Evolutionary conservation across 1,140 invertebrate species (phyloP), one percentile per base, ranked within the genome.

Genomic region (Scaptomyza graminum): DNA sequence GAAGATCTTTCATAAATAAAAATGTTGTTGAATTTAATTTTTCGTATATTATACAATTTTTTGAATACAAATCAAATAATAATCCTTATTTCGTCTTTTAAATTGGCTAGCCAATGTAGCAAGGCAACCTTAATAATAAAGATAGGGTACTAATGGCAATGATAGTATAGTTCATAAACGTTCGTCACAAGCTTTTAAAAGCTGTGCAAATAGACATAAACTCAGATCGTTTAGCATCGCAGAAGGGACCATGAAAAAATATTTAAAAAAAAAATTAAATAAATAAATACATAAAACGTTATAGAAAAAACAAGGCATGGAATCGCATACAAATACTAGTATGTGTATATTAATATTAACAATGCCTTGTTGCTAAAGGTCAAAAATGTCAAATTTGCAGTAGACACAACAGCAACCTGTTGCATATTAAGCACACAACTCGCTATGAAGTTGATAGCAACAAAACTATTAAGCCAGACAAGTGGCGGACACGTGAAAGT

Each of bases 151-250:
- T 47, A 3, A n/a, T 16, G n/a, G 28, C 9, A 43, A 13, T 18
- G 41, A 47, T 16, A 22, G 49, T 31, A 25, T n/a, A 28, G 5
- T 31, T 44, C 5, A 28, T 9, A 54, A 61, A n/a, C 11, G 16
- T n/a, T 15, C 12, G 8, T 13, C 28, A 47, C 13, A 49, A 28
- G 28, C 5, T 15, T 1, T 8, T 13, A 28, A 31, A 62, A 71
- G 54, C 37, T 71, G 68, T 22, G 22, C 54, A 65, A 71, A 71
- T 65, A 65, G 7, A 39, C 13, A 2, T 44, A 54, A 67, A 47
- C 22, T 37, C 37, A 61, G 39, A 7, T 9, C 18, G 41, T 37
- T 15, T 34, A 34, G 15, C 31, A 16, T 12, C 2, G 11, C 11
- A 25, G 1, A 5, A 13, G 11, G 8, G 18, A 34, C 59, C 34